Percentiles rank a stretch among this genome's conserved stretches.
Evolutionary conservation across 2,888 invertebrate genomes (phyloP).

Genomic region (Xanthorhoe spadicearia): DNA sequence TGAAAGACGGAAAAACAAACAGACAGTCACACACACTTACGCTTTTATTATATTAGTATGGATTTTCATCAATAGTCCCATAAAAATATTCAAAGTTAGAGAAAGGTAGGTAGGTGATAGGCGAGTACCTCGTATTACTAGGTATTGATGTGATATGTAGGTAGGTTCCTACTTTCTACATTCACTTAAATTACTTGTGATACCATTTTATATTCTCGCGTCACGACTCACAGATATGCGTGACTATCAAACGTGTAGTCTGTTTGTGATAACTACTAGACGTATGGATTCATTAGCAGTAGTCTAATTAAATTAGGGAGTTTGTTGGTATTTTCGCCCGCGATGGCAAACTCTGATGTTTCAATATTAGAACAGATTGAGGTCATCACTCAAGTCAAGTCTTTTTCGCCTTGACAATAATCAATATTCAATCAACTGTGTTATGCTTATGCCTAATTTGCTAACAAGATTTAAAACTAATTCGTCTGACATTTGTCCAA

Average conservation of each 20-base stretch:
- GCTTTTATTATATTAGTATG: too few species aligned
- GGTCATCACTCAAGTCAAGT: neutral
- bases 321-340: neutral
- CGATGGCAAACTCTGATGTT: conserved; percentile 8
- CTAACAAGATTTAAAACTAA: conserved; percentile 39
- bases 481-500: conserved; percentile 28
- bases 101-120: too few species aligned
- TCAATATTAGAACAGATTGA: conserved; percentile 1
- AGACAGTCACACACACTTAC: too few species aligned
- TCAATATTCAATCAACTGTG: conserved; percentile 9
- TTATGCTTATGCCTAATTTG: conserved; percentile 16
- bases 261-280: conserved; percentile 14
- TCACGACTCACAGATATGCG: neutral
- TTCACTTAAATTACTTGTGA: too few species aligned
- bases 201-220: neutral
- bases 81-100: too few species aligned
- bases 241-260: neutral
- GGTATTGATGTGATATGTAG: too few species aligned
- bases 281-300: conserved; percentile 25
- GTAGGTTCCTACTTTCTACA: too few species aligned
- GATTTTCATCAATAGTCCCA: too few species aligned
- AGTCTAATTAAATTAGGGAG: conserved; percentile 27
- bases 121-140: too few species aligned
- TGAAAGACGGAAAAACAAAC: too few species aligned
- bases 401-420: neutral